A percentile compares a stretch with the other conserved stretches of the same genome.
Conservation (phyloP, 2,888 invertebrate genomes). For the Piscicola geometra region DNA sequence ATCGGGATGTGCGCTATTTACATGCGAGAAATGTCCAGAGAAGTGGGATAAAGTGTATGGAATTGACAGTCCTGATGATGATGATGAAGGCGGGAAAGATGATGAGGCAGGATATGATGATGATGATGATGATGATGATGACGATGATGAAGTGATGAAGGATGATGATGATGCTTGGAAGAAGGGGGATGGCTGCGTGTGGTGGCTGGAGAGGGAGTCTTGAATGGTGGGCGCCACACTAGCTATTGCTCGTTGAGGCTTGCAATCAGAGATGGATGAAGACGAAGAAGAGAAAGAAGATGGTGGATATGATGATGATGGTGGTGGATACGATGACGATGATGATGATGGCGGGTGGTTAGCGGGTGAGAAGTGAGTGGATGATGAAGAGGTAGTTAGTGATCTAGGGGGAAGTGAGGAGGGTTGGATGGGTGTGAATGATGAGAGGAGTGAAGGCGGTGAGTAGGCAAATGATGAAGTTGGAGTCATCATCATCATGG, state of each 20-base stretch:
- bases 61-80: not conserved
- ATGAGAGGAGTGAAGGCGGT: constrained; percentile 1
- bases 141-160: constrained; percentile 16
- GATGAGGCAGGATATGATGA: not conserved
- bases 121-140: not conserved
- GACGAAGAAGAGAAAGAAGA: constrained; percentile 3
- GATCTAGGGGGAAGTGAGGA: not conserved
- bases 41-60: not conserved
- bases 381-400: not conserved
- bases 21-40: not conserved
- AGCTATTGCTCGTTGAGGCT: constrained; percentile 32
- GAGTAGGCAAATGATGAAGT: constrained; percentile 3
- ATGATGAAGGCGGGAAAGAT: not conserved
- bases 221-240: constrained; percentile 33
- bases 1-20: no score
- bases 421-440: not conserved
- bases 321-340: not conserved
- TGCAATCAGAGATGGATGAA: constrained; percentile 17
- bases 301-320: not conserved
- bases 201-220: constrained; percentile 15
- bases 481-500: no score
- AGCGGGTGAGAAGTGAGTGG: not conserved
- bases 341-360: not conserved
- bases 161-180: constrained; percentile 8
- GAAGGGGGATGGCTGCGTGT: not conserved